Conservation (phyloP, 2,888 invertebrate species). For the Timema podura region DNA sequence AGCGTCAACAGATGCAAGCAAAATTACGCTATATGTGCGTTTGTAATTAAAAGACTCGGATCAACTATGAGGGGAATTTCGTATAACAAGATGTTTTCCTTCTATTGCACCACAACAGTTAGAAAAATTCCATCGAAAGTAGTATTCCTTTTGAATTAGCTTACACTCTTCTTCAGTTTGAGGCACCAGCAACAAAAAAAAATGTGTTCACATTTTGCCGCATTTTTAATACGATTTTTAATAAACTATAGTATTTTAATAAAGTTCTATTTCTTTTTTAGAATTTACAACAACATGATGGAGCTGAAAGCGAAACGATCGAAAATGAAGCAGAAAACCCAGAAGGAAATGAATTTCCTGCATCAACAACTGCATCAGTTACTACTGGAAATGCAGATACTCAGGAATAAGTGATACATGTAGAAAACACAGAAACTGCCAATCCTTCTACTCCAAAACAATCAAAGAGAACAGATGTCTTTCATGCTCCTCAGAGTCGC, state of each 20-base stretch:
- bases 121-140: constrained; percentile 1
- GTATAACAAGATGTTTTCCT: not conserved
- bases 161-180: constrained; percentile 21
- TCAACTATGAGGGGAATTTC: constrained; percentile 22
- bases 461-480: not conserved
- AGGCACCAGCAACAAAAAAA: constrained; percentile 26
- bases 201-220: not conserved
- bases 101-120: not conserved
- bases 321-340: not conserved
- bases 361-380: not conserved
- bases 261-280: not conserved
- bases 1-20: constrained; percentile 31
- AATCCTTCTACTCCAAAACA: not conserved
- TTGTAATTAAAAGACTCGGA: constrained; percentile 34
- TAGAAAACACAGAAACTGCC: not conserved
- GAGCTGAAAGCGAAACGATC: constrained; percentile 5
- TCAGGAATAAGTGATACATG: not conserved
- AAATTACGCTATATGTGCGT: constrained; percentile 29
- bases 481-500: not conserved
- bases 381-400: not conserved
- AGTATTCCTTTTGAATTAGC: not conserved
- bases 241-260: not conserved
- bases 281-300: not conserved
- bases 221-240: not conserved
- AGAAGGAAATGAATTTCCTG: not conserved